Conservation (phyloP, 2,888 invertebrate species). For the Eupithecia pulchellata region DNA sequence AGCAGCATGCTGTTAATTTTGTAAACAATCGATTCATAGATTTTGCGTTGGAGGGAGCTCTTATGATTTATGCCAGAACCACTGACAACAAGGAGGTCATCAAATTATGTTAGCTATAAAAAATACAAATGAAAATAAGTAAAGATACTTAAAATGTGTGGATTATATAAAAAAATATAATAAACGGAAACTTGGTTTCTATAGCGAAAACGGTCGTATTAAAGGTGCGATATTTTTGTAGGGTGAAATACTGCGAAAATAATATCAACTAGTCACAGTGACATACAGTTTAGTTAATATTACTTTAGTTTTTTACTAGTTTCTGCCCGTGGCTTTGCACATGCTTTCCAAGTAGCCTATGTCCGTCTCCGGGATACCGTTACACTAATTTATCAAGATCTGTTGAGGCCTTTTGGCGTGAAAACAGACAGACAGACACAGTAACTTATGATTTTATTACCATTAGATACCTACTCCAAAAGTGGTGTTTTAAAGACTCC, state of each 20-base stretch:
- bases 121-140: neutral
- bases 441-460: too few relatives aligned
- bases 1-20: neutral
- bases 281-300: neutral
- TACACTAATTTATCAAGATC: too few relatives aligned
- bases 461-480: too few relatives aligned
- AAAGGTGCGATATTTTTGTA: conserved; percentile 8
- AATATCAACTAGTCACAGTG: neutral
- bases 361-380: too few relatives aligned
- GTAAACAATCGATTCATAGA: too few relatives aligned
- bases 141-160: neutral
- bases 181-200: neutral
- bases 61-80: neutral
- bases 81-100: neutral
- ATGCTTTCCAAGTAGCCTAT: too few relatives aligned
- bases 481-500: too few relatives aligned
- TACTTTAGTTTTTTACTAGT: neutral
- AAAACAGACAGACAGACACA: too few relatives aligned
- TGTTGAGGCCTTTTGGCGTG: too few relatives aligned
- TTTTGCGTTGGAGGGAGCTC: neutral
- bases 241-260: conserved; percentile 22
- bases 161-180: too few relatives aligned
- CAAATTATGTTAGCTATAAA: too few relatives aligned
- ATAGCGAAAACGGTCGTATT: neutral
- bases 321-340: too few relatives aligned